Conservation (phyloP, 2,797 vertebrate species). For the Limosa lapponica region DNA sequence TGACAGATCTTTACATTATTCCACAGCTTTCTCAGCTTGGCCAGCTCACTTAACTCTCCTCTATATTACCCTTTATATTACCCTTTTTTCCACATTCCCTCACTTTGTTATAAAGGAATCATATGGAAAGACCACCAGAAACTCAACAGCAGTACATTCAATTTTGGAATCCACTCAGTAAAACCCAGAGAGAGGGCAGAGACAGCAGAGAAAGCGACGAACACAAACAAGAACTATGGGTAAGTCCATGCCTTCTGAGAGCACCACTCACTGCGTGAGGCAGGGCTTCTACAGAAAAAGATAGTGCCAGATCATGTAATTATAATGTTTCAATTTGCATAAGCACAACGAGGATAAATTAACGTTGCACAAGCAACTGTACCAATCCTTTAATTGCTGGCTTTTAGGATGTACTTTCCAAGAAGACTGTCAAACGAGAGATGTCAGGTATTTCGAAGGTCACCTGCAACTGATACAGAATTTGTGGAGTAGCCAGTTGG, state of each 20-base stretch:
- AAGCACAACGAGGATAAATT: neutral
- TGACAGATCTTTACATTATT: neutral
- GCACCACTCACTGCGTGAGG: neutral
- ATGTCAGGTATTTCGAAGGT: neutral
- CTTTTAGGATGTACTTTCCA: neutral
- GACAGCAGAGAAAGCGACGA: neutral
- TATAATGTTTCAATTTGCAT: neutral
- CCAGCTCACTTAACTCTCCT: neutral
- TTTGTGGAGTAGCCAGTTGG: neutral
- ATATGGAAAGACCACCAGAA: neutral
- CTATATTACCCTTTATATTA: neutral
- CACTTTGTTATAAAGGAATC: neutral
- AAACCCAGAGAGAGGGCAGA: neutral
- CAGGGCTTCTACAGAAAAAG: neutral
- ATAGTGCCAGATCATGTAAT: neutral
- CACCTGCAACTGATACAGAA: neutral
- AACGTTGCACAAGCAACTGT: neutral
- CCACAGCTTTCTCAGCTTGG: neutral
- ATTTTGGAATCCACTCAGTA: neutral
- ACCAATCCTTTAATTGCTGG: neutral
- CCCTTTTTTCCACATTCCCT: neutral
- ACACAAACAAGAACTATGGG: neutral
- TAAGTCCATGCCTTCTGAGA: neutral
- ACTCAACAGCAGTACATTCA: neutral
- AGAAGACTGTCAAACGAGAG: rapidly evolving